Percentiles rank a stretch among this genome's conserved stretches.
phyloP scores from a whole-genome alignment of 2,797 vertebrate species.

The Varecia variegata region DNA sequence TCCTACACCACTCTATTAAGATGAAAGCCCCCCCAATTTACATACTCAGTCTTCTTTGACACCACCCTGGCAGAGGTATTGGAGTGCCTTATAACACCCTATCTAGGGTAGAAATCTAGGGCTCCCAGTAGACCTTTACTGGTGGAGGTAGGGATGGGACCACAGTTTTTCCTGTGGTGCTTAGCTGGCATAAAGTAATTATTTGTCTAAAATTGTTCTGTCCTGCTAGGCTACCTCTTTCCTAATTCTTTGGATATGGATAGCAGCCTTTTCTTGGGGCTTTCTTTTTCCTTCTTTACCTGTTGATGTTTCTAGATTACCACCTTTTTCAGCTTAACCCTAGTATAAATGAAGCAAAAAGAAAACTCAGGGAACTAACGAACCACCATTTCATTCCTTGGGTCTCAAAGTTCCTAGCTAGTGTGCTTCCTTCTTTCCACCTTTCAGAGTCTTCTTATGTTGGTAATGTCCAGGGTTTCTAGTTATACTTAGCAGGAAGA shows the following conservation, averaged over 20 bases:
- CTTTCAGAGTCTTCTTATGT: not conserved
- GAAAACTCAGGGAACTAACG: not conserved
- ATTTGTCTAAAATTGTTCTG: not conserved
- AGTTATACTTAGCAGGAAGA: not conserved
- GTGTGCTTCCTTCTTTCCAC: not conserved
- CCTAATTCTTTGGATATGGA: not conserved
- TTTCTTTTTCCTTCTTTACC: not conserved
- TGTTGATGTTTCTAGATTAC: not conserved
- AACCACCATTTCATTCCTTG: not conserved
- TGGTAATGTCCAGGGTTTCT: not conserved
- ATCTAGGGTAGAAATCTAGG: not conserved
- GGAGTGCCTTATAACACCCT: not conserved
- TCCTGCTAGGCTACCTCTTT: not conserved
- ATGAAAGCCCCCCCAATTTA: not conserved
- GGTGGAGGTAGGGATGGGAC: not conserved
- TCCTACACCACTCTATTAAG: not conserved
- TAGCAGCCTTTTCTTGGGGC: not conserved
- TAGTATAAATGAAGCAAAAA: not conserved
- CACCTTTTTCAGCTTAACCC: not conserved
- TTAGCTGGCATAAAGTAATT: not conserved
- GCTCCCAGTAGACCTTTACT: not conserved
- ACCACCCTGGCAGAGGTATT: not conserved
- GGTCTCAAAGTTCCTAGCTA: not conserved
- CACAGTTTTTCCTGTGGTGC: not conserved
- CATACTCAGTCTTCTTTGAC: not conserved